phyloP scores from a whole-genome alignment of 2,888 invertebrate genomes.

The Smittia aterrima region DNA sequence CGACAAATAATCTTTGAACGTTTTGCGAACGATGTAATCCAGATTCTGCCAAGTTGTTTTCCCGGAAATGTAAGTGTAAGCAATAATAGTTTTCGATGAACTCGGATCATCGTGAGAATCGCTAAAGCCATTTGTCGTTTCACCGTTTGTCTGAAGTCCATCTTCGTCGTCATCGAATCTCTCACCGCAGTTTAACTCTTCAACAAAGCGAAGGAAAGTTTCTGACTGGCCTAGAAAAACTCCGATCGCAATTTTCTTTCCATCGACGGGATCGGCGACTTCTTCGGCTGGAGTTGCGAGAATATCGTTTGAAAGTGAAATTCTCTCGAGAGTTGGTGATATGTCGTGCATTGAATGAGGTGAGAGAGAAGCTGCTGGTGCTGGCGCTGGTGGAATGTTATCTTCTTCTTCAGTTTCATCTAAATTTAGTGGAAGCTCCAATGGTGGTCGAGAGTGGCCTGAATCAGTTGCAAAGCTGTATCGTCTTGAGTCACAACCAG shows the following conservation, averaged over 20 bases:
- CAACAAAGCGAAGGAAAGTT: slow-evolving; percentile 68
- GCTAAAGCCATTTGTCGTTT: slow-evolving; percentile 53
- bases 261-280: slow-evolving; percentile 70
- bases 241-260: slow-evolving; percentile 83
- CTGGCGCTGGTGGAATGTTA: slow-evolving; percentile 51
- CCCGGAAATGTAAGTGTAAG: slow-evolving; percentile 84
- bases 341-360: slow-evolving; percentile 52
- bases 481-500: slow-evolving; percentile 58
- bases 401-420: slow-evolving; percentile 52
- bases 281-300: slow-evolving; percentile 56
- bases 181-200: slow-evolving; percentile 65
- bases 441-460: slow-evolving; percentile 53
- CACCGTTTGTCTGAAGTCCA: slow-evolving; percentile 49
- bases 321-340: slow-evolving; percentile 49
- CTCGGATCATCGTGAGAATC: slow-evolving; percentile 62
- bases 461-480: slow-evolving; percentile 59
- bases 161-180: slow-evolving; percentile 56
- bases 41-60: slow-evolving; percentile 94
- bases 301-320: slow-evolving; percentile 43
- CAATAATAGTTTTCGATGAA: slow-evolving; percentile 70
- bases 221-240: slow-evolving; percentile 84
- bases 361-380: slow-evolving; percentile 49
- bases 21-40: slow-evolving; percentile 85
- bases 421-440: slow-evolving; percentile 53
- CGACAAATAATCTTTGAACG: slow-evolving; percentile 91